Evolutionary conservation across 2,888 invertebrate species (phyloP).

Genomic region (Chrysolina haemoptera): DNA sequence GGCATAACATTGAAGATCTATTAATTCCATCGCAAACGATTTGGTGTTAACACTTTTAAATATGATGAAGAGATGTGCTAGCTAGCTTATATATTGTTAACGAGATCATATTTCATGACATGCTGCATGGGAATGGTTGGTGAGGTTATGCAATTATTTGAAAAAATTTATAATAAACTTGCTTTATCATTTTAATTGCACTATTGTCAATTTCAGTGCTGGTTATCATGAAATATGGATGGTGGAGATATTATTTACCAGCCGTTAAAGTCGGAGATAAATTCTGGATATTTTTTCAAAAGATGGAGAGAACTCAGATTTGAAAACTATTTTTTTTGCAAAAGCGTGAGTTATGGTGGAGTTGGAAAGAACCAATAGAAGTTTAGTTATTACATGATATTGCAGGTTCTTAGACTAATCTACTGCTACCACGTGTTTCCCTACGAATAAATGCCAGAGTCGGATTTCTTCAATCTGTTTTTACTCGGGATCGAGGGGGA

Average conservation of each 20-base stretch:
- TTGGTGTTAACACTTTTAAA: constrained; percentile 1
- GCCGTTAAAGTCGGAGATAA: constrained; percentile 23
- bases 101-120: constrained; percentile 15
- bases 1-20: constrained; percentile 10
- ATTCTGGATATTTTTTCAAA: constrained; percentile 3
- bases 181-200: constrained; percentile 45
- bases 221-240: constrained; percentile 40
- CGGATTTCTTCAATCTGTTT: too few species aligned
- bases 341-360: background rate
- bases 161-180: constrained; percentile 41
- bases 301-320: background rate
- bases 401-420: too few species aligned
- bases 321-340: background rate
- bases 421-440: too few species aligned
- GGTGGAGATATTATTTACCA: constrained; percentile 19
- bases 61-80: background rate
- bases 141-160: constrained; percentile 23
- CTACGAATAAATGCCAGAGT: too few species aligned
- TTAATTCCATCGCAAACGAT: background rate
- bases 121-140: background rate
- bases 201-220: constrained; percentile 40
- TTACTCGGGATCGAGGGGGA: too few species aligned
- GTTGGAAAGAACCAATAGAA: background rate
- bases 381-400: too few species aligned
- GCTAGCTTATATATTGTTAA: constrained; percentile 20